Evolutionary conservation across 2,113 vertebrate species (phyloP).

Genomic region (Eleginops maclovinus): DNA sequence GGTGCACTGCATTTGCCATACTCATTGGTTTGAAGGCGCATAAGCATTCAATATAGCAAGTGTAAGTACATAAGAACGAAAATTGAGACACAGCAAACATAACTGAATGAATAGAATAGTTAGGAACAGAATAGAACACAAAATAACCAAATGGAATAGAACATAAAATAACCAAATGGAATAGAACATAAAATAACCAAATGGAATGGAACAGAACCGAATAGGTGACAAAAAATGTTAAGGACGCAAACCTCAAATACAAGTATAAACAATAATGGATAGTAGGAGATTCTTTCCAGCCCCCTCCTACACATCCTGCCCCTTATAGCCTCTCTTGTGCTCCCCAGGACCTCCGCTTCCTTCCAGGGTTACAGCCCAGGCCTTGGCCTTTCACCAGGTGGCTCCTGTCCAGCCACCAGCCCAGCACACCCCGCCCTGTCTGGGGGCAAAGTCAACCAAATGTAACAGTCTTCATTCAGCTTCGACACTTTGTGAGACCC

Average conservation of each 20-base stretch:
- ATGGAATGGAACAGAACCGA: background rate
- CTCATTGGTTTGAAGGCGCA: too few relatives aligned
- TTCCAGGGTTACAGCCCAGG: conserved; percentile 88
- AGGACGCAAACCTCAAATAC: background rate
- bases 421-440: conserved; percentile 77
- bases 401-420: conserved; percentile 82
- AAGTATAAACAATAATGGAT: conserved; percentile 44
- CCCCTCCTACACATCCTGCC: conserved; percentile 86
- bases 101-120: background rate
- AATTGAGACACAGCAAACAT: background rate
- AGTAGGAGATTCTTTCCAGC: conserved; percentile 41
- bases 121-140: background rate
- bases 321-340: conserved; percentile 71
- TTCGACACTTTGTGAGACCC: background rate
- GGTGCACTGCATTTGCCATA: too few relatives aligned
- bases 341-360: conserved; percentile 86
- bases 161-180: background rate
- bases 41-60: too few relatives aligned
- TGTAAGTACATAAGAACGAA: too few relatives aligned
- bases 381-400: conserved; percentile 86
- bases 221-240: background rate
- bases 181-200: background rate
- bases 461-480: conserved; percentile 3
- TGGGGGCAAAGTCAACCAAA: conserved; percentile 48
- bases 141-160: background rate